Base-by-base conservation (phyloP, 2,888 invertebrate genomes). In the Acronicta psi region DNA sequence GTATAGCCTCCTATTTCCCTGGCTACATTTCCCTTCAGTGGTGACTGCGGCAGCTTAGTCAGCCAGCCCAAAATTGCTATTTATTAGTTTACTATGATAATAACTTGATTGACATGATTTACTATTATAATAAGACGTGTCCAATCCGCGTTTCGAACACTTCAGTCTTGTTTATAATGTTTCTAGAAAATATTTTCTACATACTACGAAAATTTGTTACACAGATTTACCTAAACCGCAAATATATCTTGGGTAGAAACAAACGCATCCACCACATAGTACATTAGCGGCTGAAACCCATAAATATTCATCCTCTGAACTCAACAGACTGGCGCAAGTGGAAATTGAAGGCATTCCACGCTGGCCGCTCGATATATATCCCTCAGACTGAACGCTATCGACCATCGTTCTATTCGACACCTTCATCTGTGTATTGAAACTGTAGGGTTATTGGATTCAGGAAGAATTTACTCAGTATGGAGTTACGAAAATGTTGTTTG, bases 261-360 rank as follows among this genome's bases (percentile, higher is more conserved):
- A 65, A 55, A 61, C 77, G 70, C 63, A 72, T 81, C 80, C 78
- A 80, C 58, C 59, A 45, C 73, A 69, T 76, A 65, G 63, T 76
- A 75, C 72, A 68, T 81, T 73, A 73, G 64, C 60, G 75, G 74
- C 59, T 73, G 67, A 71, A 73, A 79, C 75, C 81, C 84, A 89
- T 88, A 89, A 88, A 89, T 89, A 88, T 89, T 88, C 86, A 87
- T 86, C 80, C 75, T 64, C 68, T 52, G 68, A 78, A 69, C 76
- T 75, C 65, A 75, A 75, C 76, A 71, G 74, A 77, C 78, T 76
- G 74, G 65, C 62, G 75, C 78, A 79, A 81, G 80, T 84, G 80
- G 81, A 81, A 86, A 84, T 83, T 83, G 84, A 81, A 81, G 81
- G 82, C 82, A 88, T 88, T 85, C 81, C 81, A 56, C 57, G 62